These are phyloP conservation scores for Bellardia pandia DNA, from an alignment of 2,888 invertebrate genomes.

Conservation along the genomic window DNA sequence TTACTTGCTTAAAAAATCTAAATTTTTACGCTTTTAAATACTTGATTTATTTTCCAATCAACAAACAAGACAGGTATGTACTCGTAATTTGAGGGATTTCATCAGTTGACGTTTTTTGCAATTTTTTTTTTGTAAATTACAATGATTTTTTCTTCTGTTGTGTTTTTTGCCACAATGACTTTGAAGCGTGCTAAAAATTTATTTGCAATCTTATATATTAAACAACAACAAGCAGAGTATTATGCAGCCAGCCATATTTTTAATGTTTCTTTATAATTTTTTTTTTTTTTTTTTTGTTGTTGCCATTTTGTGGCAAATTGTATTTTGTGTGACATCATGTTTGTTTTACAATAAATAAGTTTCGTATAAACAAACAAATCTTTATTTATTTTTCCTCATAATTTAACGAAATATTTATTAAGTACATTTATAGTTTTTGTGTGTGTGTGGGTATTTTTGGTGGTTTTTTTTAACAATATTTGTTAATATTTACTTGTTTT, in stretches of 20 bases:
- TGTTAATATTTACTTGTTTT: not conserved
- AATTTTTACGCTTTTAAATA: not conserved
- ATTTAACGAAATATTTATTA: not conserved
- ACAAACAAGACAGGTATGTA: not conserved
- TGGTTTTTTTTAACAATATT: not conserved
- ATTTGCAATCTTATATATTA: not conserved
- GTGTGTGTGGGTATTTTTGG: not conserved
- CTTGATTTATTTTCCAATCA: conserved; percentile 8
- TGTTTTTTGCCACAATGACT: conserved; percentile 10
- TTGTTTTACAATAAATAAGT: not conserved
- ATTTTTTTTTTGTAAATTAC: not conserved
- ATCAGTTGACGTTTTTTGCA: not conserved
- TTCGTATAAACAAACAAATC: not conserved
- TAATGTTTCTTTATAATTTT: not conserved
- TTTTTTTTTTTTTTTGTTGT: not conserved
- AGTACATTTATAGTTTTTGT: not conserved
- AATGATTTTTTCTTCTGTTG: not conserved
- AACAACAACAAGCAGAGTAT: not conserved
- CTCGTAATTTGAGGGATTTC: conserved; percentile 29
- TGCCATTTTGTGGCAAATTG: conserved; percentile 3
- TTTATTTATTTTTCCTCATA: not conserved
- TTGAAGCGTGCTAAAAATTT: conserved; percentile 49
- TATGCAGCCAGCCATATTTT: not conserved
- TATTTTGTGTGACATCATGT: conserved; percentile 47
- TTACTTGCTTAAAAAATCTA: not conserved